phyloP scores from a whole-genome alignment of 2,797 vertebrate genomes.

The Gouania willdenowi region DNA sequence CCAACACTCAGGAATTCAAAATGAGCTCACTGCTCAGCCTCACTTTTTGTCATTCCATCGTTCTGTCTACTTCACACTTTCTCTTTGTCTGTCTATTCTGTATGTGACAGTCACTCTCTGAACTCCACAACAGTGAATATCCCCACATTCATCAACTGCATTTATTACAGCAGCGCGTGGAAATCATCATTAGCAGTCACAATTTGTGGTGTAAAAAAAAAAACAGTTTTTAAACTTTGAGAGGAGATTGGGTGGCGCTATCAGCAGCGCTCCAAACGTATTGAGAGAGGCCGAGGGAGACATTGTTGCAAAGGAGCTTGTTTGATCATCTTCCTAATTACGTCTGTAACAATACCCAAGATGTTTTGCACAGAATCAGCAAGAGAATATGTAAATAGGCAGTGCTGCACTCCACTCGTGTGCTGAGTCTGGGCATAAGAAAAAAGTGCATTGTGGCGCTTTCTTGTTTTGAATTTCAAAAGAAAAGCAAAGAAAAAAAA shows the following conservation, averaged over 20 bases:
- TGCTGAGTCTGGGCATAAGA: constrained; percentile 41
- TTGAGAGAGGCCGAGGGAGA: constrained; percentile 30
- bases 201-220: constrained; percentile 11
- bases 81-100: constrained; percentile 30
- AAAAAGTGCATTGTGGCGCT: constrained; percentile 59
- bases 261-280: constrained; percentile 33
- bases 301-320: constrained; percentile 43
- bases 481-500: constrained; percentile 57
- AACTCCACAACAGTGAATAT: constrained; percentile 31
- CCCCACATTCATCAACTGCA: constrained; percentile 30
- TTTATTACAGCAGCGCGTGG: constrained; percentile 20
- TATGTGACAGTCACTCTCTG: constrained; percentile 31
- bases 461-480: constrained; percentile 76
- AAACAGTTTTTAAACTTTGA: constrained; percentile 16
- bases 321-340: constrained; percentile 75
- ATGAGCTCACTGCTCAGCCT: constrained; percentile 45
- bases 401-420: constrained; percentile 40
- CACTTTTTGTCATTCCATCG: constrained; percentile 47
- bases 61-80: constrained; percentile 30
- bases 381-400: constrained; percentile 62
- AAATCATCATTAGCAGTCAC: constrained; percentile 48
- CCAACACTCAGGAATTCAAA: constrained; percentile 64
- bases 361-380: constrained; percentile 65
- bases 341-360: constrained; percentile 65
- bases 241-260: constrained; percentile 38